Evolutionary conservation across 2,888 invertebrate species (phyloP), one percentile per base, ranked within the genome.

Genomic region (Augiades crinisus): DNA sequence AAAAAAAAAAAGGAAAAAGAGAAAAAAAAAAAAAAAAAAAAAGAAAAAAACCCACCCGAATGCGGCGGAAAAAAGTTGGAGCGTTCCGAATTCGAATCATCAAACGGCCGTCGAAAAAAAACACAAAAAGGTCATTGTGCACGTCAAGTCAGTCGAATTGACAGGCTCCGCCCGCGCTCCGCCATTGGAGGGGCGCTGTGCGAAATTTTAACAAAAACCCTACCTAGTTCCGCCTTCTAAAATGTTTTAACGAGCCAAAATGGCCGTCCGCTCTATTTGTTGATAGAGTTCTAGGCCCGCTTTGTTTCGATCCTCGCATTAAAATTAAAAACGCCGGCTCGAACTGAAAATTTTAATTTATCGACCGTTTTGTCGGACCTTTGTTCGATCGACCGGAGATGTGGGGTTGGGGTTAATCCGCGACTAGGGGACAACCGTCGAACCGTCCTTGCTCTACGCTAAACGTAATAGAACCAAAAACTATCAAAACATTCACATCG

Each of bases 201-300:
- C 81, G 79, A 85, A 87, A 81, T 85, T 87, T 81, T 76, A 83
- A 87, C 85, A 85, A 86, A 87, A 86, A 82, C 82, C 76, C 82
- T 81, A 82, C 79, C 79, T 86, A 86, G 88, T 84, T 86, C 87
- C 88, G 88, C 88, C 87, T 89, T 86, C 87, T 82, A 85, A 83
- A 87, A 84, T 85, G 84, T 85, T 87, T 85, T 79, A 79, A 78
- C 73, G 76, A 79, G 71, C 79, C 82, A 87, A 85, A 80, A 88
- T 87, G 88, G 88, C 88, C 64, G 82, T 75, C 70, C 70, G 68
- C 75, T 76, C 82, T 85, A 83, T 85, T 86, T 83, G 81, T 78
- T 78, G 75, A 75, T 70, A 74, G 74, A 72, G 67, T 72, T 73
- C 67, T 75, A 78, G 55, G 30, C 59, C 56, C 51, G 55, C 17